phyloP scores from a whole-genome alignment of 2,113 vertebrate species.

The Progne subis region DNA sequence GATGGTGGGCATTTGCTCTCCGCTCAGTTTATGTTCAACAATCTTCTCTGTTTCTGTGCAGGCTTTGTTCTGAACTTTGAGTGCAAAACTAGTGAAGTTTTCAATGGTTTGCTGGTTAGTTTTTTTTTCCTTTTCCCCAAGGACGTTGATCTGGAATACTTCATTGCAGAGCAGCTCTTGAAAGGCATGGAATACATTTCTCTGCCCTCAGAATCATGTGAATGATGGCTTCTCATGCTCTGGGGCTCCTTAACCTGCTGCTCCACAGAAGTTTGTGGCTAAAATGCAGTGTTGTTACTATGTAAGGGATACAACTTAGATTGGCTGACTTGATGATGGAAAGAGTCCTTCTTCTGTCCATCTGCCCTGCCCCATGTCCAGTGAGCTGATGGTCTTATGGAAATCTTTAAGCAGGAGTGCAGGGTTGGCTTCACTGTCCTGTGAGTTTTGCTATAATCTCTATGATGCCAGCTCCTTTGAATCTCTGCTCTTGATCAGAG shows the following conservation, averaged over 20 bases:
- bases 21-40: not conserved
- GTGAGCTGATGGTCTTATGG: not conserved
- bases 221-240: not conserved
- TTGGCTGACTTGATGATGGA: not conserved
- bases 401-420: rapidly evolving
- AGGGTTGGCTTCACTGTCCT: not conserved
- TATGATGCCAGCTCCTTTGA: not conserved
- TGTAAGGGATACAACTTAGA: not conserved
- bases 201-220: not conserved
- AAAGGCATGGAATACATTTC: not conserved
- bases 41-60: not conserved
- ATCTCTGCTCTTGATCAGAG: not conserved
- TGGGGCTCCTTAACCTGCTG: not conserved
- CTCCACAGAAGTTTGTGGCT: not conserved
- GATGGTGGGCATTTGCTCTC: not conserved
- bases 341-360: not conserved
- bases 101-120: not conserved
- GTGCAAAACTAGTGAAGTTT: not conserved
- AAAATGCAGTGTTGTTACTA: not conserved
- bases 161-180: not conserved
- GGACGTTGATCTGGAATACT: not conserved
- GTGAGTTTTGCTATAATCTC: not conserved
- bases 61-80: not conserved
- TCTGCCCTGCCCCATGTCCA: not conserved
- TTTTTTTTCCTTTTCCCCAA: not conserved